Evolutionary conservation across 2,113 vertebrate species (phyloP), one percentile per base, ranked within the genome.

Genomic region (Phylloscopus whistleri): DNA sequence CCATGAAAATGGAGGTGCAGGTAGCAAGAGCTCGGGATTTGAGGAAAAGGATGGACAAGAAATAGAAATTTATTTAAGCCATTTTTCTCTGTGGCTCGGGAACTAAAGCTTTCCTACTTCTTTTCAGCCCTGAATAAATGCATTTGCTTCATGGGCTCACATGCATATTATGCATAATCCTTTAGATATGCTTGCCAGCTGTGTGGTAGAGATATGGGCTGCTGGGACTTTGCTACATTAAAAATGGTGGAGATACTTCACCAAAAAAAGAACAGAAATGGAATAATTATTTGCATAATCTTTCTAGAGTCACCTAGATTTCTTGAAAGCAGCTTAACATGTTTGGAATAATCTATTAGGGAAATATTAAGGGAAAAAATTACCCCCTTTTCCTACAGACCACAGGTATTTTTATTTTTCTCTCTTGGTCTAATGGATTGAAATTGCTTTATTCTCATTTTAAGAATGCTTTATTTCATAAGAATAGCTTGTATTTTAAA

Each of bases 111-210:
- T 95, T 95, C 79, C 78, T 62, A 4, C 66, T 77, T 88, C 91
- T 91, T 97, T 96, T 90, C 95, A 93, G 92, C 85, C 82, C 82
- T 33, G 58, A 87, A 82, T 95, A 93, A 95, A 95, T 70, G 85
- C 79, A 94, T 97, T 93, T 90, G n/a, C 94, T 92, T 86, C 87
- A 39, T 66, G 19, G 82, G 85, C 81, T 97, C 95, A 90, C 90
- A 93, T 89, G 96, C 41, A 49, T 69, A 89, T 97, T 94, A 97
- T 97, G 97, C 97, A 98, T 99, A 99, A 99, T 99, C 99, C 99
- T 98, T 98, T 98, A 97, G 99, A 97, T 98, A 98, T 97, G 98
- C 98, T 98, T 97, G 95, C 98, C 99, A 98, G 99, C 99, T 99
- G 99, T 98, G 98, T 97, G 98, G 98, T 96, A 98, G 98, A 99